These are phyloP conservation scores for Bos javanicus DNA, from an alignment of 2,113 vertebrate genomes.

Conservation along the genomic window DNA sequence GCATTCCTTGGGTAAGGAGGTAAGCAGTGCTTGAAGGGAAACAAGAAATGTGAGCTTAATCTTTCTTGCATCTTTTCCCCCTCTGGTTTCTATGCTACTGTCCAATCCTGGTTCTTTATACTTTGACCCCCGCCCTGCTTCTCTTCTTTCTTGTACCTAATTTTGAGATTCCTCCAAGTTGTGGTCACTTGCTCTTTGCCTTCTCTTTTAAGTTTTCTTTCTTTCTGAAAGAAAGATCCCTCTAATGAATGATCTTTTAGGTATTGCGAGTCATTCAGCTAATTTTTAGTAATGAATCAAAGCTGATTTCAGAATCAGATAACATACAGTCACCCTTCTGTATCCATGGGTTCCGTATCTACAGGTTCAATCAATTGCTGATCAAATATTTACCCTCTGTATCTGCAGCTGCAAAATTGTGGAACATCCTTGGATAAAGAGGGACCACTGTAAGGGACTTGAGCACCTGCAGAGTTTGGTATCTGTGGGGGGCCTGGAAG, in stretches of 20 bases:
- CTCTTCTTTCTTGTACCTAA: not conserved
- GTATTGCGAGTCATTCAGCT: not conserved
- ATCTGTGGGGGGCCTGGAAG: not conserved
- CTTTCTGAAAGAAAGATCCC: not conserved
- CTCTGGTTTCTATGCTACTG: not conserved
- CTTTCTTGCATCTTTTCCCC: not conserved
- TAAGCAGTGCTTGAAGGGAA: not conserved
- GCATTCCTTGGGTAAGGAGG: not conserved
- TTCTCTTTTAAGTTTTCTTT: not conserved
- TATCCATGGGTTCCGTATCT: not conserved
- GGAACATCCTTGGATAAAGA: not conserved
- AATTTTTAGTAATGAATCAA: slow-evolving; percentile 3
- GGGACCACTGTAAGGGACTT: not conserved
- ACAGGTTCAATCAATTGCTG: not conserved
- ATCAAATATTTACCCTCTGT: not conserved
- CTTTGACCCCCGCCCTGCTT: not conserved
- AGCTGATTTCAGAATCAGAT: slow-evolving; percentile 6
- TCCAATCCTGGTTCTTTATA: not conserved
- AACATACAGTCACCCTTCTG: not conserved
- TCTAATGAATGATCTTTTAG: not conserved
- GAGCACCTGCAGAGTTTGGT: not conserved
- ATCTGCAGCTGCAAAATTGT: not conserved
- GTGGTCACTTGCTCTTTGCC: not conserved
- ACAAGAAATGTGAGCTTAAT: not conserved
- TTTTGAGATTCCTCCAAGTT: not conserved